Evolutionary conservation across 1,140 invertebrate species (phyloP).

Genomic region (Campoletis sonorensis): DNA sequence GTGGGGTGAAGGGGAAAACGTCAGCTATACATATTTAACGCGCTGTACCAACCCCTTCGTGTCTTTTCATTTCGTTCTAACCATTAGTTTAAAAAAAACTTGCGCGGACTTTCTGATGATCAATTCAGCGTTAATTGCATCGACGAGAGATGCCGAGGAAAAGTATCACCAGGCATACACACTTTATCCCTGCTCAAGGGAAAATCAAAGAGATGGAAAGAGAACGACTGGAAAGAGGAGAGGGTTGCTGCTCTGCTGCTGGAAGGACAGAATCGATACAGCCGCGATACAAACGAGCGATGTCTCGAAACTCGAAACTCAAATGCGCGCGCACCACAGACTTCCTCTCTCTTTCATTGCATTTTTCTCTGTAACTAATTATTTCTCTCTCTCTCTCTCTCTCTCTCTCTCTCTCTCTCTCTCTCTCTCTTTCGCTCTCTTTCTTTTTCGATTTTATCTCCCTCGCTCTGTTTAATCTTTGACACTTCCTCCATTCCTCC

Average conservation of each 20-base stretch:
- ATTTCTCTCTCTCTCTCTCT: not conserved
- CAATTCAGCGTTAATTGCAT: not conserved
- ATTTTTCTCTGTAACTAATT: not conserved
- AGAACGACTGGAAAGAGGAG: constrained; percentile 31
- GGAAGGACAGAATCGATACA: constrained; percentile 71
- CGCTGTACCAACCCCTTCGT: no score
- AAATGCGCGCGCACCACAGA: constrained; percentile 69
- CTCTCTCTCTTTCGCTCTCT: not conserved
- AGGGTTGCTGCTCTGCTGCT: constrained; percentile 20
- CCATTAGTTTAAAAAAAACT: no score
- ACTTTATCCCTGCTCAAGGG: not conserved
- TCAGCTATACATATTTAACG: no score
- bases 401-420: not conserved
- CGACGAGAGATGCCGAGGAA: not conserved
- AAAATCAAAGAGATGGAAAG: constrained; percentile 48
- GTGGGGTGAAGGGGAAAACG: no score
- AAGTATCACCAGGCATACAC: not conserved
- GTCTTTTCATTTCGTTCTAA: no score
- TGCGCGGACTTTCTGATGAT: no score
- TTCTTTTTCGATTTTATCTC: not conserved
- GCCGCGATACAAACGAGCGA: constrained; percentile 73
- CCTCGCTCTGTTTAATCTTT: no score
- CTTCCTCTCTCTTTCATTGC: constrained; percentile 34
- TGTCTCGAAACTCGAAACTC: constrained; percentile 75
- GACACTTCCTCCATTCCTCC: no score